Percentiles rank a stretch among this genome's conserved stretches.
These are phyloP conservation scores for Lineus longissimus DNA, from an alignment of 1,140 invertebrate species.

Conservation along the genomic window DNA sequence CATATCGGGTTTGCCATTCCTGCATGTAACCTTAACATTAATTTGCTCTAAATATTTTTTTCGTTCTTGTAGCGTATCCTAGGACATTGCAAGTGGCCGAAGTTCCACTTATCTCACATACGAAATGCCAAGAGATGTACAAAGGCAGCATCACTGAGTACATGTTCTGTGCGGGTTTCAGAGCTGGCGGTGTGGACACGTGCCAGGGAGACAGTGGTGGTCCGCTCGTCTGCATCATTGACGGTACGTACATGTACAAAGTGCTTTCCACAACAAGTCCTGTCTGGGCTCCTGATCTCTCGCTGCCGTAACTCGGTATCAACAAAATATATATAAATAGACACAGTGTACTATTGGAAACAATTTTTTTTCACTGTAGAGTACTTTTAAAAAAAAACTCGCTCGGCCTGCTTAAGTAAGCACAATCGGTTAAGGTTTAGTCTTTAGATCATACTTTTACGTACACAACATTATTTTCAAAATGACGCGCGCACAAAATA, in stretches of 20 bases:
- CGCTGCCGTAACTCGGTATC: not conserved
- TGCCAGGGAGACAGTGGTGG: constrained; percentile 84
- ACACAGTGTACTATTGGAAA: not conserved
- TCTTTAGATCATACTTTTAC: no score
- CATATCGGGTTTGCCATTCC: no score
- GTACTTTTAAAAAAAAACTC: not conserved
- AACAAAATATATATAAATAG: not conserved
- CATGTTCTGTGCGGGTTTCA: constrained; percentile 84
- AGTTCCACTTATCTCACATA: constrained; percentile 61
- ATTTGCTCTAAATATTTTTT: no score
- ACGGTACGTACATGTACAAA: constrained; percentile 20
- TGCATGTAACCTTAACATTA: no score
- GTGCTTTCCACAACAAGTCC: not conserved
- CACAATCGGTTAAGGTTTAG: no score
- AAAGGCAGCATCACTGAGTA: constrained; percentile 63
- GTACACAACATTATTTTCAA: no score
- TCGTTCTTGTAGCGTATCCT: constrained; percentile 25
- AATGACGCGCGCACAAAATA: no score
- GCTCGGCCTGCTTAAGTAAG: not conserved
- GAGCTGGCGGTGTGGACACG: constrained; percentile 78
- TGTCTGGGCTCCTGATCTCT: not conserved
- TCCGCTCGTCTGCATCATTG: constrained; percentile 67
- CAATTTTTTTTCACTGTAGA: not conserved
- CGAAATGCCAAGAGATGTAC: constrained; percentile 52
- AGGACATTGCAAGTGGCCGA: constrained; percentile 60